A percentile compares a stretch with the other conserved stretches of the same genome.
Conservation (phyloP, 2,888 invertebrate genomes). For the Parnassius orleans region DNA sequence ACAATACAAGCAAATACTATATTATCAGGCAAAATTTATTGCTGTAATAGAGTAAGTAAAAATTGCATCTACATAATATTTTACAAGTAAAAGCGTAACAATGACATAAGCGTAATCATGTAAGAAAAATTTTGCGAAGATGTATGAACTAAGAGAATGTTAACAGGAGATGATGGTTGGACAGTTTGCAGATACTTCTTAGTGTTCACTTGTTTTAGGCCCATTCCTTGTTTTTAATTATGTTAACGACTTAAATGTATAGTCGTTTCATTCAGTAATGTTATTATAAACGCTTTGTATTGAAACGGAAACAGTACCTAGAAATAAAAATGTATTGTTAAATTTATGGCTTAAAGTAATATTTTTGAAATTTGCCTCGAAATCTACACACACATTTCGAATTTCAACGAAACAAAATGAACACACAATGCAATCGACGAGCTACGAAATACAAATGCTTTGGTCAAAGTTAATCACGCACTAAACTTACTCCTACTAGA, state of each 20-base stretch:
- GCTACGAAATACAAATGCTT: background rate
- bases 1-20: no score
- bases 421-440: conserved; percentile 7
- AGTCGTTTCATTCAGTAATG: conserved; percentile 1
- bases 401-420: conserved; percentile 4
- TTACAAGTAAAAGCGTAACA: no score
- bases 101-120: no score
- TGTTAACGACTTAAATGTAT: no score
- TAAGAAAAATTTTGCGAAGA: background rate
- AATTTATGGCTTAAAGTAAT: no score
- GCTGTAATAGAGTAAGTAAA: no score
- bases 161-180: background rate
- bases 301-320: conserved; percentile 22
- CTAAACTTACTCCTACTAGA: background rate
- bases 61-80: no score
- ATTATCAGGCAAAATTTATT: no score
- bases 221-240: background rate
- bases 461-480: background rate
- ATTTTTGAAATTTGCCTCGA: background rate
- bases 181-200: background rate
- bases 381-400: background rate
- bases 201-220: background rate
- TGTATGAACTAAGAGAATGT: background rate
- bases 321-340: background rate
- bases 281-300: conserved; percentile 18